These are phyloP conservation scores for Pollachius pollachius DNA, from an alignment of 2,113 vertebrate genomes.

Conservation along the genomic window DNA sequence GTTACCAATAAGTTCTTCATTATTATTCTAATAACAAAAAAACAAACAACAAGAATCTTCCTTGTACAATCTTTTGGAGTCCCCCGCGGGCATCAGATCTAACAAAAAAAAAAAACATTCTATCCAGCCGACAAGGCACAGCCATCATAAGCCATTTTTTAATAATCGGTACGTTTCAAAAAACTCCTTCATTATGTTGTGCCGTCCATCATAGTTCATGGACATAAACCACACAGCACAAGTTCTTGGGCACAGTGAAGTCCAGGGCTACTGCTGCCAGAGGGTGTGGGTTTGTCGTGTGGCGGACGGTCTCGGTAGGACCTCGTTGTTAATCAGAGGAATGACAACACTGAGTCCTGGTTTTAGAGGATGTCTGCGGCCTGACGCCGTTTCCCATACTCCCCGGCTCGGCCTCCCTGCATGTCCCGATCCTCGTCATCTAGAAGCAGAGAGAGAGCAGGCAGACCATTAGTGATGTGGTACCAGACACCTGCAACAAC, in stretches of 20 bases:
- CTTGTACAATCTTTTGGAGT: slow-evolving; percentile 8
- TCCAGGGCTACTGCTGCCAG: slow-evolving; percentile 28
- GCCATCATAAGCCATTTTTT: slow-evolving; percentile 15
- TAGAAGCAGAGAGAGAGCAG: slow-evolving; percentile 52
- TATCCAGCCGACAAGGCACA: slow-evolving; percentile 43
- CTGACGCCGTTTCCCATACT: slow-evolving; percentile 87
- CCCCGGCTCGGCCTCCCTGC: slow-evolving; percentile 84
- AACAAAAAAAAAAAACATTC: slow-evolving; percentile 23
- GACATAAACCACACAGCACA: slow-evolving; percentile 37
- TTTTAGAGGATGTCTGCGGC: slow-evolving; percentile 83
- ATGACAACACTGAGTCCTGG: not conserved
- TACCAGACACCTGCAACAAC: not conserved
- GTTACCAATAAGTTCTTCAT: slow-evolving; percentile 8
- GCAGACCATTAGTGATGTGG: slow-evolving; percentile 17
- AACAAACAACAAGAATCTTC: slow-evolving; percentile 32
- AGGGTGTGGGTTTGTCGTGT: slow-evolving; percentile 17
- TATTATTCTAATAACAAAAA: slow-evolving; percentile 13
- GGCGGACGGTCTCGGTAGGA: slow-evolving; percentile 5
- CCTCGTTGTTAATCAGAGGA: slow-evolving; percentile 23
- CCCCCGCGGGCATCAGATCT: slow-evolving; percentile 13
- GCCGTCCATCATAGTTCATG: slow-evolving; percentile 43
- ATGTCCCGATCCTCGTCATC: slow-evolving; percentile 94
- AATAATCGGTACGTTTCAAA: slow-evolving; percentile 35
- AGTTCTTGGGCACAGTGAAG: slow-evolving; percentile 31
- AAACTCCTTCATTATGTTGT: slow-evolving; percentile 41